These are phyloP conservation scores for Nixonia krombeini DNA, from an alignment of 1,140 invertebrate genomes.

Conservation along the genomic window DNA sequence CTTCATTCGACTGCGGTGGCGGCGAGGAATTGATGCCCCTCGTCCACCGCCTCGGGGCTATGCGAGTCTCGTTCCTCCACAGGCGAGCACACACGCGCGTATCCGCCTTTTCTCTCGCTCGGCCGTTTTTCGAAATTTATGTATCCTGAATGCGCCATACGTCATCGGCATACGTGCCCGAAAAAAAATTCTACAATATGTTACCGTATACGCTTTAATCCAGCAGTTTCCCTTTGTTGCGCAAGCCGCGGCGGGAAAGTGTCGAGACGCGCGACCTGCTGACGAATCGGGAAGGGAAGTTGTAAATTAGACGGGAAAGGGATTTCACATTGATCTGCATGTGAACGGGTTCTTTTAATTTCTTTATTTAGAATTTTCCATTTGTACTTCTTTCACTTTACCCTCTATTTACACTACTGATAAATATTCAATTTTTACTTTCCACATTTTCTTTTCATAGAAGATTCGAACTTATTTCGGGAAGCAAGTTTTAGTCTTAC, in stretches of 20 bases:
- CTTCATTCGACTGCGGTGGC: constrained; percentile 68
- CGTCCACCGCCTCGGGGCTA: constrained; percentile 18
- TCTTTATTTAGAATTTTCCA: too few species aligned
- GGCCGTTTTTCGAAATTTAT: constrained; percentile 27
- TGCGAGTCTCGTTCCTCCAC: background rate
- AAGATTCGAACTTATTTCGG: too few species aligned
- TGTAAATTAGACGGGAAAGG: too few species aligned
- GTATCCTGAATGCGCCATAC: constrained; percentile 27
- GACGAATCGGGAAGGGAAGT: too few species aligned
- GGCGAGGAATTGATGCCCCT: constrained; percentile 49
- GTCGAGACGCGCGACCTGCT: background rate
- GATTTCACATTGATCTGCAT: too few species aligned
- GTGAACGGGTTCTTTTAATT: too few species aligned
- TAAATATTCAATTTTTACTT: too few species aligned
- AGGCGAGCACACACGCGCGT: constrained; percentile 5
- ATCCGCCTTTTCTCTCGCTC: constrained; percentile 4
- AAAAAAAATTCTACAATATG: background rate
- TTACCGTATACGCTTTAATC: background rate
- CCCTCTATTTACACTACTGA: too few species aligned
- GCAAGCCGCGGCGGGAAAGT: background rate
- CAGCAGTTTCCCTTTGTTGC: too few species aligned
- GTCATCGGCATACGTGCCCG: constrained; percentile 2
- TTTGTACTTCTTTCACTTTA: too few species aligned
- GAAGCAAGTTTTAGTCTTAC: too few species aligned
- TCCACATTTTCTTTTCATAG: too few species aligned